Conservation (phyloP, 2,797 vertebrate genomes). For the Bothrops alternatus region DNA sequence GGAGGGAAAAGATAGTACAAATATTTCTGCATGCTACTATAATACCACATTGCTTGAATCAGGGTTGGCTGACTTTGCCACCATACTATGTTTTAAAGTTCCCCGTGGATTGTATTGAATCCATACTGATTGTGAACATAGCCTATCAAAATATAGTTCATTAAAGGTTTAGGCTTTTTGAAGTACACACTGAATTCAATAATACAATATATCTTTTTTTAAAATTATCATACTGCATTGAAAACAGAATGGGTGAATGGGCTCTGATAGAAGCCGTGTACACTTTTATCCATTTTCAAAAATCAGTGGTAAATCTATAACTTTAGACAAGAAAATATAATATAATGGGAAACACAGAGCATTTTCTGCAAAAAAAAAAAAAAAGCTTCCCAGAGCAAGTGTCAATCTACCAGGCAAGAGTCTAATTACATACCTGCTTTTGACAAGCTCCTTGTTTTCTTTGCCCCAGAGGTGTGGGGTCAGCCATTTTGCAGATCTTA, state of each 20-base stretch:
- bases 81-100: not conserved
- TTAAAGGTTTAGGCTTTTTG: not conserved
- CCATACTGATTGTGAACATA: not conserved
- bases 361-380: constrained; percentile 15
- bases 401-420: constrained; percentile 11
- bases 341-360: not conserved
- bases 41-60: not conserved
- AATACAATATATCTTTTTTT: not conserved
- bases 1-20: not conserved
- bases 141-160: not conserved
- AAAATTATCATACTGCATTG: not conserved
- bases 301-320: not conserved
- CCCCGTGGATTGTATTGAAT: not conserved
- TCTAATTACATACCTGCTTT: constrained; percentile 28
- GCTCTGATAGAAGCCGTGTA: not conserved
- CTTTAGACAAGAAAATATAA: not conserved
- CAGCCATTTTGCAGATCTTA: constrained; percentile 27
- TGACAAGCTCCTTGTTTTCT: constrained; percentile 15
- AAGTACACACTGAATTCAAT: not conserved
- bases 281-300: not conserved
- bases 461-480: constrained; percentile 23
- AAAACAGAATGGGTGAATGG: not conserved
- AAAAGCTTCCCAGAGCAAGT: not conserved
- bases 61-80: not conserved
- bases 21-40: not conserved